Percentiles rank a stretch among this genome's conserved stretches.
These are phyloP conservation scores for Onthophagus sagittarius DNA, from an alignment of 2,888 invertebrate species.

Conservation along the genomic window DNA sequence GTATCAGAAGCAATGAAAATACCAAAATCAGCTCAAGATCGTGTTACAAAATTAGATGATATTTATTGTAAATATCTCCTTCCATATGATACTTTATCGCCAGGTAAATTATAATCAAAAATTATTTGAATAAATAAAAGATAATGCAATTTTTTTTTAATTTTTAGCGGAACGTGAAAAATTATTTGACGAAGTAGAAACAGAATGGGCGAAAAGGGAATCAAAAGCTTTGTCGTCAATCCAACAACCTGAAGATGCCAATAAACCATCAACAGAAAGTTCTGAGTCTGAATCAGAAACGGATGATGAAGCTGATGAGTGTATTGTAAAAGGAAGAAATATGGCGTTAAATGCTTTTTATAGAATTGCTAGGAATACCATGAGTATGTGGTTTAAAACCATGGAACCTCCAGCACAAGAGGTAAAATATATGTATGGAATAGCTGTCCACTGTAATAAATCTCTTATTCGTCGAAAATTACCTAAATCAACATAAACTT, in stretches of 20 bases:
- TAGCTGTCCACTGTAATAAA: no score
- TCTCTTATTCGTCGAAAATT: no score
- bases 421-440: slow-evolving; percentile 38
- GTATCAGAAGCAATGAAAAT: slow-evolving; percentile 88
- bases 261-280: slow-evolving; percentile 46
- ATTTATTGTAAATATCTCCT: slow-evolving; percentile 88
- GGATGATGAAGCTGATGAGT: slow-evolving; percentile 65
- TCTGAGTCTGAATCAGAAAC: slow-evolving; percentile 45
- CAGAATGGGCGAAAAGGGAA: slow-evolving; percentile 67
- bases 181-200: slow-evolving; percentile 68
- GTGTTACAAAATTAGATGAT: slow-evolving; percentile 78
- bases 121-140: neutral
- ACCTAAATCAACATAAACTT: no score
- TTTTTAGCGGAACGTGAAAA: slow-evolving; percentile 66
- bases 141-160: neutral
- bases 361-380: slow-evolving; percentile 76
- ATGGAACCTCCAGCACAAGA: slow-evolving; percentile 63
- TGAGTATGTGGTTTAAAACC: slow-evolving; percentile 75
- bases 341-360: slow-evolving; percentile 78
- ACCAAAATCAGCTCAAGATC: slow-evolving; percentile 72
- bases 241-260: slow-evolving; percentile 34
- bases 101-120: slow-evolving; percentile 47
- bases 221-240: slow-evolving; percentile 43
- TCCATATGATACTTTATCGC: slow-evolving; percentile 81
- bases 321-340: slow-evolving; percentile 74